Evolutionary conservation across 1,140 invertebrate genomes (phyloP), one percentile per base, ranked within the genome.

Genomic region (Drosophila bocqueti): DNA sequence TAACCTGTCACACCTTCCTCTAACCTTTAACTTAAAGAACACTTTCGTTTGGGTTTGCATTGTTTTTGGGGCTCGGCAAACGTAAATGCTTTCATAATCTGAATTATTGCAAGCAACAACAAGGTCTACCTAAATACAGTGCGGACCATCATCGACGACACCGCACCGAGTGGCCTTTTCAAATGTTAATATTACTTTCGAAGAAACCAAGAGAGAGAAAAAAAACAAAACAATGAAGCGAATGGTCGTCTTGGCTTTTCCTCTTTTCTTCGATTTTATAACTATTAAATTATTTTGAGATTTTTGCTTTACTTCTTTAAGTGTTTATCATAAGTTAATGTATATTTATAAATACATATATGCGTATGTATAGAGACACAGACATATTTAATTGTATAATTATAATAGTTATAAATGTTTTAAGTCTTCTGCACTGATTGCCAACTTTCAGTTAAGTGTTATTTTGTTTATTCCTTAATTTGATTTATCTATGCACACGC

Each of bases 341-440:
- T 40, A 71, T 71, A 57, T 66, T 26, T 57, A 49, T 72, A 57
- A 57, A 71, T 71, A 68, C 68, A 68, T 58, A 57, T 42, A 72
- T 47, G 34, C 18, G 18, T 31, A 67, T 71, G 40, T 47, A 40
- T 57, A 15, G 40, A 36, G 49, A 71, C 63, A 68, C 46, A 49
- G 31, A 29, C 50, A 72, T 31, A 71, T 42, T 42, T 72, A 72
- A 42, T 72, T 73, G 69, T 73, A 73, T 73, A 73, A 73, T 73
- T 73, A 52, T 73, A 73, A 61, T 73, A 73, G 67, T 73, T 73
- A 73, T 73, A 73, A 73, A 73, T 73, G 55, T 72, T 71, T 90
- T 87, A 91, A 91, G 87, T 91, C 87, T 91, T 91, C 83, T 91
- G 83, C 83, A 84, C 87, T 91, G 87, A 91, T 91, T 91, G 87